phyloP scores from a whole-genome alignment of 2,797 vertebrate species.

The Siniperca undulata region DNA sequence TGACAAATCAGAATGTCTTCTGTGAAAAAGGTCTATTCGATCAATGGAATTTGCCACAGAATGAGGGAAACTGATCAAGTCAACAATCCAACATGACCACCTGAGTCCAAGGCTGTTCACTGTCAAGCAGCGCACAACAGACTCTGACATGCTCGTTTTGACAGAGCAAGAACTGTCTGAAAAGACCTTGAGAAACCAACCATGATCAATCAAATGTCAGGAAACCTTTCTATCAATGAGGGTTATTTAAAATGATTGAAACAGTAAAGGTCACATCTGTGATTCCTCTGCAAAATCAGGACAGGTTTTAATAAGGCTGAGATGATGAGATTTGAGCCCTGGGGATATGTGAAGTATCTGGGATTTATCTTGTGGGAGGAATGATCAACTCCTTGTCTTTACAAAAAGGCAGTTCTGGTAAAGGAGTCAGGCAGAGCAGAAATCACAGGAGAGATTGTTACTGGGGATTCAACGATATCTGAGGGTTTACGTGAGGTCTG shows the following conservation, averaged over 20 bases:
- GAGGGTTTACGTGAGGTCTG: neutral
- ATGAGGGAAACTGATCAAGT: neutral
- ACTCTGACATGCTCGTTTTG: neutral
- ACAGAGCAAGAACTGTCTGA: neutral
- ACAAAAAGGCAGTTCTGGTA: neutral
- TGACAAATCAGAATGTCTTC: neutral
- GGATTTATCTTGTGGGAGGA: constrained; percentile 33
- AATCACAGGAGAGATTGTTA: neutral
- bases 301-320: constrained; percentile 36
- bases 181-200: constrained; percentile 20
- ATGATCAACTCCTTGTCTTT: constrained; percentile 9
- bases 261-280: constrained; percentile 14
- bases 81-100: neutral
- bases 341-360: constrained; percentile 26
- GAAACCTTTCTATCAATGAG: constrained; percentile 3
- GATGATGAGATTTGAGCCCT: constrained; percentile 42
- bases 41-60: neutral
- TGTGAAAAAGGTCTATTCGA: neutral
- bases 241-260: constrained; percentile 35
- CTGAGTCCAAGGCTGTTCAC: neutral
- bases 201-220: constrained; percentile 16
- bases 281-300: constrained; percentile 32
- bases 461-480: neutral
- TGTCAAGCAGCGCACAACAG: neutral
- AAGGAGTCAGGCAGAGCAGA: constrained; percentile 1